These are phyloP conservation scores for Ctenicera cuprea DNA, from an alignment of 2,888 invertebrate species.

Conservation along the genomic window DNA sequence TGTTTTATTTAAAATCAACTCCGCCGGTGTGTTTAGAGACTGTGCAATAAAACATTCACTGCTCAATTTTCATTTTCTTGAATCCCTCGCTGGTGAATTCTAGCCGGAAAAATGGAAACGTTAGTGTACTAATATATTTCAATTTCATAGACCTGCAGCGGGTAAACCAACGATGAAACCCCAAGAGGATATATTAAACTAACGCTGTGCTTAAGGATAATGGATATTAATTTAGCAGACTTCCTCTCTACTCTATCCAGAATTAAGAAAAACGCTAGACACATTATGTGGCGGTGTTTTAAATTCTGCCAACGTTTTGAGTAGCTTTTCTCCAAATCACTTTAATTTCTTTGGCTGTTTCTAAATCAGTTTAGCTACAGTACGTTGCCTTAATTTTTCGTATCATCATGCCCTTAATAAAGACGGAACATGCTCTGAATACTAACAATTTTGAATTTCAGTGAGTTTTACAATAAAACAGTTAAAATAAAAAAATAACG, in stretches of 20 bases:
- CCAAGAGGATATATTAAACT: constrained; percentile 54
- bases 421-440: not conserved
- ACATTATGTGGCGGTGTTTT: constrained; percentile 41
- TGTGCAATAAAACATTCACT: constrained; percentile 17
- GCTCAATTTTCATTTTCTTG: constrained; percentile 6
- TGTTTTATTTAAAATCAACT: constrained; percentile 24
- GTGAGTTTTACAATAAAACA: not conserved
- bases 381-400: constrained; percentile 33
- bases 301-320: constrained; percentile 29
- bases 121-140: constrained; percentile 49
- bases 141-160: constrained; percentile 51
- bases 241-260: constrained; percentile 48
- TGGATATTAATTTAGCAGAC: constrained; percentile 53
- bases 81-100: not conserved
- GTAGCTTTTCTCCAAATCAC: constrained; percentile 25
- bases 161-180: constrained; percentile 53
- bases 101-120: constrained; percentile 47
- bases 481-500: not conserved
- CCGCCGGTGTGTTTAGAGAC: not conserved
- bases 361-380: constrained; percentile 29
- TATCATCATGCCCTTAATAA: constrained; percentile 23
- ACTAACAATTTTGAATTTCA: constrained; percentile 10
- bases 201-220: constrained; percentile 54
- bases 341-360: constrained; percentile 27
- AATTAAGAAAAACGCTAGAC: constrained; percentile 53